A percentile compares a stretch with the other conserved stretches of the same genome.
Conservation (phyloP, 2,888 invertebrate species). For the Nemapogon koenigi region DNA sequence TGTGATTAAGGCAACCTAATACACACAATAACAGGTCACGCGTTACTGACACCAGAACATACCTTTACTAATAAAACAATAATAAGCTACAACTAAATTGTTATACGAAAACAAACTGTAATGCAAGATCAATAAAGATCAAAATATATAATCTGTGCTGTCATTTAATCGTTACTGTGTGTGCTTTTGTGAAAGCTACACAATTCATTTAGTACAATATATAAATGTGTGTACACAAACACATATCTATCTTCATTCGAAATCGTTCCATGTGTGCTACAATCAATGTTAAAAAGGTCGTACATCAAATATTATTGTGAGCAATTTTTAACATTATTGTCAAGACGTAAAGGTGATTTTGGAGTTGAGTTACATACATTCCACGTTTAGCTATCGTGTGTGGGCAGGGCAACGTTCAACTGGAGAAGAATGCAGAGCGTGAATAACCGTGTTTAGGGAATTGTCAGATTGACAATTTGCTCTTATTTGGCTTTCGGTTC, state of each 20-base stretch:
- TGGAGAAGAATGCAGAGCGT: constrained; percentile 54
- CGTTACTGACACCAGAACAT: constrained; percentile 48
- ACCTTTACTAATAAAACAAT: constrained; percentile 24
- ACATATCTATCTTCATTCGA: constrained; percentile 46
- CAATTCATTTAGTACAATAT: constrained; percentile 61
- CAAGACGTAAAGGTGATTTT: constrained; percentile 17
- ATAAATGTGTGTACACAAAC: constrained; percentile 56
- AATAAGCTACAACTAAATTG: constrained; percentile 17
- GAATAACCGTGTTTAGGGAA: constrained; percentile 60
- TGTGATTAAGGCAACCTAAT: constrained; percentile 64
- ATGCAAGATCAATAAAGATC: constrained; percentile 7
- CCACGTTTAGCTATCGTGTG: constrained; percentile 26
- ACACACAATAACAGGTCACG: constrained; percentile 64
- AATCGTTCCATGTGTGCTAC: constrained; percentile 43
- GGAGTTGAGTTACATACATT: constrained; percentile 19
- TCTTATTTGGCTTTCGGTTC: constrained; percentile 40
- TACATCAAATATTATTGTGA: constrained; percentile 17
- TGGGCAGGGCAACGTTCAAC: constrained; percentile 37
- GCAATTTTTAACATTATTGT: constrained; percentile 21
- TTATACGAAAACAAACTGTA: constrained; percentile 20
- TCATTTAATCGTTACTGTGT: constrained; percentile 40
- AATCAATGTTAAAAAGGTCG: constrained; percentile 22
- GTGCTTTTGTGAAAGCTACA: constrained; percentile 61
- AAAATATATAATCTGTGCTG: constrained; percentile 28
- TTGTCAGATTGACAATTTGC: constrained; percentile 53